phyloP scores from a whole-genome alignment of 2,797 vertebrate species.

The Hydrolagus colliei region DNA sequence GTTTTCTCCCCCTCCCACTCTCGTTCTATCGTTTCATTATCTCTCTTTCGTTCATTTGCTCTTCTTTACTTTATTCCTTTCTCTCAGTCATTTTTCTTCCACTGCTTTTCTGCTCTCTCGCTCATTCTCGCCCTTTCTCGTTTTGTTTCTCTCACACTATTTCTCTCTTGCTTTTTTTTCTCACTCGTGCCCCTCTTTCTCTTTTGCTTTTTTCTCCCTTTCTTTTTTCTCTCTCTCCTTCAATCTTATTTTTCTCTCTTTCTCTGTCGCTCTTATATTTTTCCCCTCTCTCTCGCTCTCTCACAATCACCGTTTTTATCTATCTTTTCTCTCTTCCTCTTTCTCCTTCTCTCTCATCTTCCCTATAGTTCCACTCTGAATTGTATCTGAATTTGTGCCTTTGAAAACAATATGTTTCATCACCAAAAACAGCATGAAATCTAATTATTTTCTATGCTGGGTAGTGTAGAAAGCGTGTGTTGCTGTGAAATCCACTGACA shows the following conservation, averaged over 20 bases:
- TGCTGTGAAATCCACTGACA: not conserved
- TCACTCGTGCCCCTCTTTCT: slow-evolving; percentile 42
- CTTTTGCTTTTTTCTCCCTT: too few relatives aligned
- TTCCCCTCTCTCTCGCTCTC: too few relatives aligned
- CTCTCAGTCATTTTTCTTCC: slow-evolving; percentile 53
- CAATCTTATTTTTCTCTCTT: too few relatives aligned
- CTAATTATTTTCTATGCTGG: not conserved
- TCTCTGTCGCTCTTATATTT: not conserved
- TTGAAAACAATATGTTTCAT: not conserved
- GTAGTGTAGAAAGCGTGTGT: too few relatives aligned
- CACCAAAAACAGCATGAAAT: not conserved
- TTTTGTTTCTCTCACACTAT: slow-evolving; percentile 47
- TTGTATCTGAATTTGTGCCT: not conserved
- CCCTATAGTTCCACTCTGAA: not conserved
- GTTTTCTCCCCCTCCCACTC: too few relatives aligned
- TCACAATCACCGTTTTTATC: too few relatives aligned
- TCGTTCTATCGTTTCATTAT: slow-evolving; percentile 40
- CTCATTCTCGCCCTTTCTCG: slow-evolving; percentile 38
- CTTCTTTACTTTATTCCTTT: slow-evolving; percentile 55
- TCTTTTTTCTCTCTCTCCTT: too few relatives aligned
- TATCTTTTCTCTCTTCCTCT: not conserved
- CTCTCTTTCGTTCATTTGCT: slow-evolving; percentile 46
- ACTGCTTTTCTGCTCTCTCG: slow-evolving; percentile 34
- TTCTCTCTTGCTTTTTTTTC: slow-evolving; percentile 46
- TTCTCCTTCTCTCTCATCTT: not conserved